Evolutionary conservation across 2,797 vertebrate genomes (phyloP).

Genomic region (Fistularia tabacaria): DNA sequence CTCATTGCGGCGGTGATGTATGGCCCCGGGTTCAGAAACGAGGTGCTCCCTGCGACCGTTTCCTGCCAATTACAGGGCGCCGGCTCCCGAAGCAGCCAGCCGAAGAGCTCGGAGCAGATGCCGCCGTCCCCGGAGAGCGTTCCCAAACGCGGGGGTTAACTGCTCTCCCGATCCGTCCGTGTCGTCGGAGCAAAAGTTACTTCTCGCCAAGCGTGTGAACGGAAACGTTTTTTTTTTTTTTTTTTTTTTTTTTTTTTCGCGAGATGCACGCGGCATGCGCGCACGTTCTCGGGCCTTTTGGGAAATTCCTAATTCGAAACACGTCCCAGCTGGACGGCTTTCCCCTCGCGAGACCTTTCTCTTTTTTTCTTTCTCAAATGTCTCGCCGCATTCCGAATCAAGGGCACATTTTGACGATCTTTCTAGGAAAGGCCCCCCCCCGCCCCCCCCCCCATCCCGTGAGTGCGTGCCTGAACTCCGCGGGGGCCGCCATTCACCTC

Average conservation of each 20-base stretch:
- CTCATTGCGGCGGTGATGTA: conserved; percentile 74
- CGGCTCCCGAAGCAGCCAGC: conserved; percentile 48
- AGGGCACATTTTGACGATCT: conserved; percentile 55
- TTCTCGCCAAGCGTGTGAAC: neutral
- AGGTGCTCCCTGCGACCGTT: conserved; percentile 58
- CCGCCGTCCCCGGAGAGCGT: conserved; percentile 31
- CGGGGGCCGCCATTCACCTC: conserved; percentile 33
- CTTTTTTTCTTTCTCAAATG: conserved; percentile 40
- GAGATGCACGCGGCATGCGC: neutral
- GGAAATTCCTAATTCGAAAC: conserved; percentile 69
- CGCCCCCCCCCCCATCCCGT: conserved; percentile 28
- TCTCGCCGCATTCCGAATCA: conserved; percentile 64
- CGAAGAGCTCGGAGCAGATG: conserved; percentile 61
- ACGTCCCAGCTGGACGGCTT: conserved; percentile 65
- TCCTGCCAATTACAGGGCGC: conserved; percentile 75
- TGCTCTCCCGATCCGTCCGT: too few species aligned
- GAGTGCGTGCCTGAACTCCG: conserved; percentile 26
- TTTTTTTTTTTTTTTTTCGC: neutral
- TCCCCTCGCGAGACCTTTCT: conserved; percentile 56
- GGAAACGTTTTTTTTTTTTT: neutral
- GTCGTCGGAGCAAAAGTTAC: too few species aligned
- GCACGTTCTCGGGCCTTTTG: conserved; percentile 38
- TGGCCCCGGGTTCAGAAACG: conserved; percentile 62
- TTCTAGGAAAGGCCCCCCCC: conserved; percentile 27
- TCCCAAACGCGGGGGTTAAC: conserved; percentile 14